A percentile compares a stretch with the other conserved stretches of the same genome.
These are phyloP conservation scores for Lichenostomus cassidix DNA, from an alignment of 2,113 vertebrate genomes.

Conservation along the genomic window DNA sequence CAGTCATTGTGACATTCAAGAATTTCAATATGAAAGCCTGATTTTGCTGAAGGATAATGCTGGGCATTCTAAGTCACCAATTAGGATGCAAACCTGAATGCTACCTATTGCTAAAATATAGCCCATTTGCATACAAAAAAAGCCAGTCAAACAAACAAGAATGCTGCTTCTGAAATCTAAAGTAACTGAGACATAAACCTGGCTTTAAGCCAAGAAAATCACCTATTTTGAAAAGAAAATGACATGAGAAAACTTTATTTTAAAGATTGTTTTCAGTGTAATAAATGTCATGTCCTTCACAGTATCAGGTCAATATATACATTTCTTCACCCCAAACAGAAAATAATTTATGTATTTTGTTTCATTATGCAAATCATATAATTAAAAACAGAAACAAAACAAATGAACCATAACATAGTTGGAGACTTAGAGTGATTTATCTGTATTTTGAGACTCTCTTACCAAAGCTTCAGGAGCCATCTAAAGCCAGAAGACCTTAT, in stretches of 20 bases:
- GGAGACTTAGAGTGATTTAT: background rate
- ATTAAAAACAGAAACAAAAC: background rate
- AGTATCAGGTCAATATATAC: background rate
- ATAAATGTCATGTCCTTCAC: background rate
- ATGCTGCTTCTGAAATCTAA: background rate
- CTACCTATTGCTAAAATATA: constrained; percentile 29
- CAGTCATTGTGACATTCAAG: constrained; percentile 24
- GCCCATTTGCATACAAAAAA: constrained; percentile 15
- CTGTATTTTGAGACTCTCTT: background rate
- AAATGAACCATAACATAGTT: background rate
- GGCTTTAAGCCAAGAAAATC: background rate
- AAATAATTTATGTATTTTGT: background rate
- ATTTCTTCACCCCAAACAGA: background rate
- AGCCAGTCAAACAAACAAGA: background rate
- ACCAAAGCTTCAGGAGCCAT: background rate
- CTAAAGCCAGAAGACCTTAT: background rate
- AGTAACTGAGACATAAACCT: background rate
- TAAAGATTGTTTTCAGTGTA: background rate
- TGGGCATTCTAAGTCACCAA: constrained; percentile 30
- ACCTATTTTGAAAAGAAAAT: background rate
- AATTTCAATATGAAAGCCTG: constrained; percentile 55
- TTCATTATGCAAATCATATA: background rate
- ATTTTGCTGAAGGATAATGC: constrained; percentile 38
- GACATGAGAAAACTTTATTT: background rate
- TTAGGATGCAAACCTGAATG: constrained; percentile 49